Conservation (phyloP, 2,113 vertebrate genomes). For the Hippoglossus stenolepis region DNA sequence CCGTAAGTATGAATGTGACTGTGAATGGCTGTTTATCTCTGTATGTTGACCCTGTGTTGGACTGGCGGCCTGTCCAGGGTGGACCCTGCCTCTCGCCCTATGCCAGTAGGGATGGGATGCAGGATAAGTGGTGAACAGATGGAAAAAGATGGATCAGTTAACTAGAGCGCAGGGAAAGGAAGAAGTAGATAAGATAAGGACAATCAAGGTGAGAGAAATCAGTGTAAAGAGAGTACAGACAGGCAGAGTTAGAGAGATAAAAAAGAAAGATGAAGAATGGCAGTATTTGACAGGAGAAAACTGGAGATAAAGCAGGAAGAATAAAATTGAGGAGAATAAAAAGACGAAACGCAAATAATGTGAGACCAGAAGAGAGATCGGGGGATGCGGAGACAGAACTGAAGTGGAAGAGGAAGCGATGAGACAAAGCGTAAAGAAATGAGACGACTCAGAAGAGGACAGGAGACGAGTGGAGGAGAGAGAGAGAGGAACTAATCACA, state of each 20-base stretch:
- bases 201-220: neutral
- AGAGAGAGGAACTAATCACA: constrained; percentile 23
- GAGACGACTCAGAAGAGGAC: constrained; percentile 21
- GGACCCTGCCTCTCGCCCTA: neutral
- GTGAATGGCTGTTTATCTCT: no score
- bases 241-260: neutral
- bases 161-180: neutral
- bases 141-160: constrained; percentile 3
- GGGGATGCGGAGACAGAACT: neutral
- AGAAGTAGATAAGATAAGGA: neutral
- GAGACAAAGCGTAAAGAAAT: neutral
- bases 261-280: constrained; percentile 1
- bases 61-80: neutral
- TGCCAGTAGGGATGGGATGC: no score
- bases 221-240: neutral
- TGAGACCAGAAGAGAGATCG: neutral
- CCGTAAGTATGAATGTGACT: no score
- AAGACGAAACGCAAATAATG: neutral
- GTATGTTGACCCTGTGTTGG: no score
- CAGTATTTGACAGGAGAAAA: constrained; percentile 11
- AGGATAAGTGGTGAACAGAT: neutral
- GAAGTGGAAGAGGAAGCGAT: neutral
- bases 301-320: neutral
- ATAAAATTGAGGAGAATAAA: neutral
- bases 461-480: constrained; percentile 2